These are phyloP conservation scores for Euphysa ruthae DNA, from an alignment of 30 jellyfish, hydroid and myxozoan species.

Conservation along the genomic window DNA sequence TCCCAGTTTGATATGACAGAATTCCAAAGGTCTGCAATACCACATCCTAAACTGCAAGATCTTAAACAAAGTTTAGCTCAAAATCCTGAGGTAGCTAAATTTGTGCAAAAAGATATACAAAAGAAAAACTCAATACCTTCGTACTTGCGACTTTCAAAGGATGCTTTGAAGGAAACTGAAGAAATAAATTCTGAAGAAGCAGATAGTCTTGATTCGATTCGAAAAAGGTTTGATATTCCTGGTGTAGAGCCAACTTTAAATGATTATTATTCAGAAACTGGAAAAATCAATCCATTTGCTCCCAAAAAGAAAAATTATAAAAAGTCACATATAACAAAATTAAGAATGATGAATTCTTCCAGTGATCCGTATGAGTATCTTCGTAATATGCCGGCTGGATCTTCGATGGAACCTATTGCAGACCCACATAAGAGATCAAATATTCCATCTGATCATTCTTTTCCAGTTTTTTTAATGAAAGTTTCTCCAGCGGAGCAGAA, in stretches of 20 bases:
- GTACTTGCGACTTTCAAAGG: slow-evolving; percentile 56
- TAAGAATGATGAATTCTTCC: slow-evolving; percentile 28
- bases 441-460: slow-evolving; percentile 63
- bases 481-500: slow-evolving; percentile 89
- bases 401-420: slow-evolving; percentile 96
- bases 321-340: slow-evolving; percentile 50
- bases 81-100: slow-evolving; percentile 70
- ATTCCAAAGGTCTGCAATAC: slow-evolving; percentile 66
- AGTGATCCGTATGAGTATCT: slow-evolving; percentile 87
- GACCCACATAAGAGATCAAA: slow-evolving; percentile 72
- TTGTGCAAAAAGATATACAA: slow-evolving; percentile 43
- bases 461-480: slow-evolving; percentile 80
- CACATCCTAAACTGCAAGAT: slow-evolving; percentile 46
- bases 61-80: slow-evolving; percentile 36
- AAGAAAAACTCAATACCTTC: slow-evolving; percentile 60
- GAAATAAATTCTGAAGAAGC: slow-evolving; percentile 52
- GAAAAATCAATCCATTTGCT: slow-evolving; percentile 43
- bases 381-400: slow-evolving; percentile 91
- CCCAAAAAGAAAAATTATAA: slow-evolving; percentile 34
- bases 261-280: slow-evolving; percentile 89
- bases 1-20: slow-evolving; percentile 37
- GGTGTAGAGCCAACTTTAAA: slow-evolving; percentile 73
- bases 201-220: slow-evolving; percentile 62
- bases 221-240: slow-evolving; percentile 54
- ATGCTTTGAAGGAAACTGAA: slow-evolving; percentile 51